Evolutionary conservation across 1,140 invertebrate species (phyloP).

Genomic region (Drosophila lacertosa): DNA sequence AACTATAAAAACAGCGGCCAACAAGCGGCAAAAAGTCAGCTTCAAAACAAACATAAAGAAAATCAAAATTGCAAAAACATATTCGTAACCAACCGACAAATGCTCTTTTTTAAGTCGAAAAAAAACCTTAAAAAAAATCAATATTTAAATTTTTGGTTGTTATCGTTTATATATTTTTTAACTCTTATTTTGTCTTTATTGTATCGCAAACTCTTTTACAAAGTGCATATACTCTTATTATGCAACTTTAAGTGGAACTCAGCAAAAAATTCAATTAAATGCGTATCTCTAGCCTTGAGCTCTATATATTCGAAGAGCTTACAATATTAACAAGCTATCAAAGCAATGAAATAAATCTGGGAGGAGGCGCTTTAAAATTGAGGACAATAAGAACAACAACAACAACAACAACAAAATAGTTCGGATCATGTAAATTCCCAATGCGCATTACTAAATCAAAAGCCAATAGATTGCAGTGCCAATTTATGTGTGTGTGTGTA

Average conservation of each 20-base stretch:
- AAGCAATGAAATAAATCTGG: too few species aligned
- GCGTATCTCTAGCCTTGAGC: constrained; percentile 39
- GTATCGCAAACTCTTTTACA: background rate
- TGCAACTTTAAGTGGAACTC: background rate
- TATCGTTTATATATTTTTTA: too few species aligned
- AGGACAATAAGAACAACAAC: constrained; percentile 6
- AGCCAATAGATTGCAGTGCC: constrained; percentile 15
- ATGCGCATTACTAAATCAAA: constrained; percentile 49
- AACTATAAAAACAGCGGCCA: constrained; percentile 10
- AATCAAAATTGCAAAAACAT: constrained; percentile 11
- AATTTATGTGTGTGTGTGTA: constrained; percentile 33
- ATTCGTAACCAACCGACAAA: background rate
- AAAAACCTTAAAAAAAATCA: too few species aligned
- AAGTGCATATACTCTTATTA: background rate
- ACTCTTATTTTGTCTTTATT: background rate
- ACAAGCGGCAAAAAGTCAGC: constrained; percentile 7
- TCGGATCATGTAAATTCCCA: constrained; percentile 36
- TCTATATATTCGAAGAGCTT: constrained; percentile 11
- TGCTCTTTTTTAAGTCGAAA: background rate
- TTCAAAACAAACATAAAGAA: constrained; percentile 47
- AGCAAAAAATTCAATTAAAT: constrained; percentile 45
- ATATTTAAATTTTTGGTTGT: too few species aligned
- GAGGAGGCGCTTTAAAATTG: too few species aligned
- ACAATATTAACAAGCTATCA: constrained; percentile 43
- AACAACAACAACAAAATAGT: constrained; percentile 6